Base-by-base conservation (phyloP, 2,888 invertebrate genomes). In the Troilus luridus region DNA sequence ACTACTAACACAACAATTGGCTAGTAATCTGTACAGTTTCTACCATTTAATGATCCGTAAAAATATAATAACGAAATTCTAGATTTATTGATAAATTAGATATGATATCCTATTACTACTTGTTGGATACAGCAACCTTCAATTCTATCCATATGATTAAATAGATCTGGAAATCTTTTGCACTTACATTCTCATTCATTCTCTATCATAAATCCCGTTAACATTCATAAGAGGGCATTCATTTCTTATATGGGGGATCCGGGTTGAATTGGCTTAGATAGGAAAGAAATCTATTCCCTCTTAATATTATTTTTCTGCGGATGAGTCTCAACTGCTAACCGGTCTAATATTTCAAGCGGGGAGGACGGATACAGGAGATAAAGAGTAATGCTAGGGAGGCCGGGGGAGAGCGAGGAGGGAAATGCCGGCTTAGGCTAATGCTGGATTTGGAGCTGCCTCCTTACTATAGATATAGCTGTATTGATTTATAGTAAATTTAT, bases 401-500 rank as follows among this genome's bases (percentile, higher is more conserved):
- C 67, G 10, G 56, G 21, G 81, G 27, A 27, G 72, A 24, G 11
- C 3, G 41, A 3, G 41, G 41, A 41, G 19, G 67, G 67, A 67
- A 21, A 67, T 67, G 12, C 67, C 19, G 81, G 81, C 85, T 85
- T 85, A 85, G 85, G 85, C 85, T 85, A 85, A 85, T 85, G 56
- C 85, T 85, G 85, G 85, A 85, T 85, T 85, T 85, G 56, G 85
- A 85, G 41, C 85, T 3, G 17, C 41, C 85, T 85, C 85, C 85
- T 85, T 85, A 85, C 56, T 85, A 58, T 85, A 85, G 85, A 85
- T 85, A 85, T 85, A 85, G 85, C 89, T 89, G 62, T 62, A 89
- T 89, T 89, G 89, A 89, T 89, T 89, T 89, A 89, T 89, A 64
- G 89, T 89, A 64, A 89, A 89, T 89, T 89, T 89, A 89, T 89